Base-by-base conservation (phyloP, 1,140 invertebrate species). In the Limonius californicus region DNA sequence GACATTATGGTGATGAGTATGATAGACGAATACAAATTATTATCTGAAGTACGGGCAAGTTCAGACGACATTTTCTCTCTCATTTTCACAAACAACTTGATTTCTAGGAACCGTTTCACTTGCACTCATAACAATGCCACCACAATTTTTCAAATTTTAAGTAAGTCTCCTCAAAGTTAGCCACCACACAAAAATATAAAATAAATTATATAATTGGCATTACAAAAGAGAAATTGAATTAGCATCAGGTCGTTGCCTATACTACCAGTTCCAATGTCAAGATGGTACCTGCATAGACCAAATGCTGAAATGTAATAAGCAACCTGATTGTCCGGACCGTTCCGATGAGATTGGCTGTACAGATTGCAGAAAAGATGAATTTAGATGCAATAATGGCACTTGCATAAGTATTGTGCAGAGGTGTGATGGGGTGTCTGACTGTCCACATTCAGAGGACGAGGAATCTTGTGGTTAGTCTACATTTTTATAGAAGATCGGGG, bases 371-470 rank as follows among this genome's bases (percentile, higher is more conserved):
- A 70, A 68, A 11, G 80, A 83, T 59, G 74, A 81, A 61, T 81
- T 74, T 69, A 72, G 81, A 62, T 85, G 89, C 72, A 71, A 76
- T 60, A 80, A 84, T 70, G 86, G 87, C 39, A 81, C 75, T 68
- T 94, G 92, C 74, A 83, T 94, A 63, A 82, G 76, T 45, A 68
- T 71, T 12, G 77, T 71, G 53, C 76, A 78, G 62, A 80, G 81
- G 47, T 91, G 89, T 78, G 81, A 92, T 74, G 80, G 82, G 30
- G 68, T 76, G 0, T 59, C 62, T 39, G 86, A 90, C 69, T 89
- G 87, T 73, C 74, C 75, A 53, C 80, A 82, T 53, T 79, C 80
- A 32, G 85, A 86, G 63, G 86, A 87, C 68, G 86, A 87, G 66
- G 79, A 71, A 63, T 78, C 81, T 47, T 87, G 85, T 74, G 74